phyloP scores from a whole-genome alignment of 2,888 invertebrate species.

The Arrhopalites spinosus region DNA sequence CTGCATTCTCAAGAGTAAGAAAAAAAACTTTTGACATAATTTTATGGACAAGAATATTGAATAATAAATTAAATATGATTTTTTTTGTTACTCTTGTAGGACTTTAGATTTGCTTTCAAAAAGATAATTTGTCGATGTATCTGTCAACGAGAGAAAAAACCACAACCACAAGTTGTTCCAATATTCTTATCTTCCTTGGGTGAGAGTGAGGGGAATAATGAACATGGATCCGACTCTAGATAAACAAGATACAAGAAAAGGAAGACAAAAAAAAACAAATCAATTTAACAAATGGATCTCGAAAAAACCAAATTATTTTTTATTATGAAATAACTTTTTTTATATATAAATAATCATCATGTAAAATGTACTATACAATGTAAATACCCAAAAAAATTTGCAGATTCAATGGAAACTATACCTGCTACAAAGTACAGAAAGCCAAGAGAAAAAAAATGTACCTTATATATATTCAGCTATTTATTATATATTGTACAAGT shows the following conservation, averaged over 20 bases:
- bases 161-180: conserved; percentile 48
- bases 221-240: conserved; percentile 25
- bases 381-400: too few relatives aligned
- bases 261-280: background rate
- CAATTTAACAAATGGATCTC: background rate
- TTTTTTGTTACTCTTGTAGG: conserved; percentile 84
- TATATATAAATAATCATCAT: too few relatives aligned
- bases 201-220: conserved; percentile 50
- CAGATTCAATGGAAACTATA: too few relatives aligned
- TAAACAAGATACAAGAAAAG: background rate
- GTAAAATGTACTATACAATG: too few relatives aligned
- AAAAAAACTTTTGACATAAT: conserved; percentile 74
- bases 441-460: too few relatives aligned
- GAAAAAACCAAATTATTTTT: background rate
- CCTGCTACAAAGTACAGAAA: too few relatives aligned
- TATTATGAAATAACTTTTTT: background rate
- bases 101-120: conserved; percentile 93
- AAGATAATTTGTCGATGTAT: conserved; percentile 86
- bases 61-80: conserved; percentile 64
- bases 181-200: conserved; percentile 57
- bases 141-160: conserved; percentile 62
- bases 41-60: background rate
- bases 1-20: conserved; percentile 63
- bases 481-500: too few relatives aligned
- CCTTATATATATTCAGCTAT: too few relatives aligned